Percentiles rank a stretch among this genome's conserved stretches.
phyloP scores from a whole-genome alignment of 2,113 vertebrate genomes.

The Hepsetus odoe region DNA sequence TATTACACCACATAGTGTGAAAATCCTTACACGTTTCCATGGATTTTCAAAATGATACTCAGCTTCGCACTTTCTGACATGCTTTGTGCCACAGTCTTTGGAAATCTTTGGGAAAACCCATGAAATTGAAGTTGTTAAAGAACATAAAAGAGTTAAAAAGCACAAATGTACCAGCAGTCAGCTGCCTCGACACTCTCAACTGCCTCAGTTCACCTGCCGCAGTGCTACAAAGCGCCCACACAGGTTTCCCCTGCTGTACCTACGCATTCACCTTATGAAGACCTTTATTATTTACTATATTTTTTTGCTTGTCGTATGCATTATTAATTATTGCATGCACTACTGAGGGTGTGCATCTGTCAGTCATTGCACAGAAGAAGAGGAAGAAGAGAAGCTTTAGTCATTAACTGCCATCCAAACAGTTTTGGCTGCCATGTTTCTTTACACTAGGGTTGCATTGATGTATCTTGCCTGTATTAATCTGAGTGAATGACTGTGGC shows the following conservation, averaged over 20 bases:
- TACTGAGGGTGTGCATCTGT: not conserved
- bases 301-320: not conserved
- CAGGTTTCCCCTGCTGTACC: not conserved
- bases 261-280: not conserved
- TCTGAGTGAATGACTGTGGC: too few species aligned
- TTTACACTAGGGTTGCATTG: too few species aligned
- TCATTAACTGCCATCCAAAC: not conserved
- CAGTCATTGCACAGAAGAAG: not conserved
- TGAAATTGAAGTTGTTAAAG: not conserved
- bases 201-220: not conserved
- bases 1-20: not conserved
- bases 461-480: too few species aligned
- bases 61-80: slow-evolving; percentile 7
- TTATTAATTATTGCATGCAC: too few species aligned
- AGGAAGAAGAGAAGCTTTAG: not conserved
- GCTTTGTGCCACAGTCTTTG: slow-evolving; percentile 21
- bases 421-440: not conserved
- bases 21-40: not conserved
- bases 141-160: not conserved
- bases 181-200: not conserved
- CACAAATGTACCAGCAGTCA: not conserved
- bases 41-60: not conserved
- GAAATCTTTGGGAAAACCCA: slow-evolving; percentile 34
- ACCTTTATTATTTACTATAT: not conserved
- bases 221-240: slow-evolving; percentile 26